Conservation (phyloP, 2,888 invertebrate genomes). For the Escarpia spicata region DNA sequence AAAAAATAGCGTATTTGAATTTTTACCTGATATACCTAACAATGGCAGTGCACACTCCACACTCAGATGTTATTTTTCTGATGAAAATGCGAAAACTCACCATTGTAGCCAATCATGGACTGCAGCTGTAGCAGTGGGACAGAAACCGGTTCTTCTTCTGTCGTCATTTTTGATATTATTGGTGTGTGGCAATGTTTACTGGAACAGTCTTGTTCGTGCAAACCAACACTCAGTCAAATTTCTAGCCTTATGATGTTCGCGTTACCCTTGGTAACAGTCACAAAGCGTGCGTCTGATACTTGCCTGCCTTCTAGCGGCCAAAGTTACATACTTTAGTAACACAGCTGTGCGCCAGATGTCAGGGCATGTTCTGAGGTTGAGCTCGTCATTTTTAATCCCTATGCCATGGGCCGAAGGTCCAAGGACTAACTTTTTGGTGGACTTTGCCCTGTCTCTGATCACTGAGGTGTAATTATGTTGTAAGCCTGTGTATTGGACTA, state of each 20-base stretch:
- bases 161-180: slow-evolving; percentile 22
- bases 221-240: neutral
- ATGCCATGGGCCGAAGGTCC: too few relatives aligned
- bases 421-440: too few relatives aligned
- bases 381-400: too few relatives aligned
- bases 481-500: too few relatives aligned
- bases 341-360: neutral
- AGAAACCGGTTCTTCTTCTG: slow-evolving; percentile 24
- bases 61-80: neutral
- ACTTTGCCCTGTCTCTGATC: too few relatives aligned
- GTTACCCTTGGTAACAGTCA: neutral
- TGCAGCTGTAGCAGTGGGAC: slow-evolving; percentile 35
- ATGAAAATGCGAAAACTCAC: slow-evolving; percentile 28
- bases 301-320: neutral
- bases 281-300: neutral
- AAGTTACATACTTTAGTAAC: neutral
- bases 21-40: too few relatives aligned
- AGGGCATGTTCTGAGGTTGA: too few relatives aligned
- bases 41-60: neutral
- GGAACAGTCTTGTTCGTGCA: neutral
- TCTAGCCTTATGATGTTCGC: neutral
- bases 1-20: too few relatives aligned
- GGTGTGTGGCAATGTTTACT: neutral
- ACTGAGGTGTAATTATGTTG: too few relatives aligned
- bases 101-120: slow-evolving; percentile 40